A percentile compares a stretch with the other conserved stretches of the same genome.
Evolutionary conservation across 2,888 invertebrate genomes (phyloP).

Genomic region (Caenorhabditis zanzibari): DNA sequence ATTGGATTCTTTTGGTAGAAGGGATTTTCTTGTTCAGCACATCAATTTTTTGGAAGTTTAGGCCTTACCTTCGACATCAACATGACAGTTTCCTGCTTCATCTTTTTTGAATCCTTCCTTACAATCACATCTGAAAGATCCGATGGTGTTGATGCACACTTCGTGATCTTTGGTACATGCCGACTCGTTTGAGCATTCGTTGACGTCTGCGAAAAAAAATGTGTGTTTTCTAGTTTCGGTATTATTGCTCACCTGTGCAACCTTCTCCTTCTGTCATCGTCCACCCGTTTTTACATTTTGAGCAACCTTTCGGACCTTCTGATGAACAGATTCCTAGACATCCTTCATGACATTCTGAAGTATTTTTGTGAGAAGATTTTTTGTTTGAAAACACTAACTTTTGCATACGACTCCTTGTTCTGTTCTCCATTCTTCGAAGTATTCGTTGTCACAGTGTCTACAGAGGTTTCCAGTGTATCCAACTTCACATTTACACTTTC

Average conservation of each 20-base stretch:
- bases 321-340: constrained; percentile 80
- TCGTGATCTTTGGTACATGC: constrained; percentile 75
- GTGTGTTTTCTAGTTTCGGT: background rate
- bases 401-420: constrained; percentile 72
- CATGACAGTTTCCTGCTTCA: constrained; percentile 73
- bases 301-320: constrained; percentile 76
- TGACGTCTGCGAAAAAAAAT: constrained; percentile 72
- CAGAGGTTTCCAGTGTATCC: constrained; percentile 91
- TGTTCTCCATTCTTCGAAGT: constrained; percentile 68
- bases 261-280: constrained; percentile 73
- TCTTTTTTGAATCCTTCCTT: constrained; percentile 77
- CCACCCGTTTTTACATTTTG: constrained; percentile 79
- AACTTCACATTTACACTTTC: constrained; percentile 91
- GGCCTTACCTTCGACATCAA: constrained; percentile 81
- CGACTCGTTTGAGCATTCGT: constrained; percentile 74
- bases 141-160: constrained; percentile 79
- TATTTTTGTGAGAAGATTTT: background rate
- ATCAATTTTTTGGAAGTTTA: background rate
- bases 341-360: constrained; percentile 81
- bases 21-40: background rate
- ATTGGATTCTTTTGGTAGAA: background rate
- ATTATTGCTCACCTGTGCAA: constrained; percentile 73
- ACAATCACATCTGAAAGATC: constrained; percentile 81
- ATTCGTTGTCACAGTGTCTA: constrained; percentile 88
- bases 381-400: constrained; percentile 64